Evolutionary conservation across 2,113 vertebrate species (phyloP).

Genomic region (Paralichthys olivaceus): DNA sequence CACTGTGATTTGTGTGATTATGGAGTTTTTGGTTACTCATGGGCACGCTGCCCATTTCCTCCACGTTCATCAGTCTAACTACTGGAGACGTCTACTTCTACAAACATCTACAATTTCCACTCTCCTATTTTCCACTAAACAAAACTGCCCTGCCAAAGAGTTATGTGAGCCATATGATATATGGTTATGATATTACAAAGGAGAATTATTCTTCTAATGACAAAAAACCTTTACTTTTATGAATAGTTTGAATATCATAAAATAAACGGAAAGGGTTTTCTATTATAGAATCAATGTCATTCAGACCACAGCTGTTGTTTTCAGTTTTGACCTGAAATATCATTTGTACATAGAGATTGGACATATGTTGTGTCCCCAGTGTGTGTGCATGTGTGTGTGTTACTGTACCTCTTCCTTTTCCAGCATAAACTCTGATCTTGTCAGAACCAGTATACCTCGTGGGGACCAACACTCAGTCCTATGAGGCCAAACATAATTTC

Average conservation of each 20-base stretch:
- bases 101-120: conserved; percentile 13
- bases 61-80: conserved; percentile 11
- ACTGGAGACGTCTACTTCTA: conserved; percentile 9
- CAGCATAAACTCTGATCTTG: too few species aligned
- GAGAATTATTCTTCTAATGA: not conserved
- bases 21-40: not conserved
- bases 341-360: conserved; percentile 25
- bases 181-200: not conserved
- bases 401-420: too few species aligned
- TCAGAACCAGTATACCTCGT: too few species aligned
- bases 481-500: too few species aligned
- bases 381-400: not conserved
- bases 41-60: not conserved
- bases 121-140: conserved; percentile 21
- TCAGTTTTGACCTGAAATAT: conserved; percentile 25
- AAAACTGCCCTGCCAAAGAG: conserved; percentile 2
- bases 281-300: conserved; percentile 27
- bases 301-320: conserved; percentile 35
- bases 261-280: not conserved
- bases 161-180: not conserved
- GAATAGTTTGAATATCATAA: not conserved
- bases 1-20: not conserved
- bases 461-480: too few species aligned
- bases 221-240: not conserved
- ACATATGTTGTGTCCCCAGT: not conserved